phyloP scores from a whole-genome alignment of 1,140 invertebrate species.

The Macrosteles quadrilineatus region DNA sequence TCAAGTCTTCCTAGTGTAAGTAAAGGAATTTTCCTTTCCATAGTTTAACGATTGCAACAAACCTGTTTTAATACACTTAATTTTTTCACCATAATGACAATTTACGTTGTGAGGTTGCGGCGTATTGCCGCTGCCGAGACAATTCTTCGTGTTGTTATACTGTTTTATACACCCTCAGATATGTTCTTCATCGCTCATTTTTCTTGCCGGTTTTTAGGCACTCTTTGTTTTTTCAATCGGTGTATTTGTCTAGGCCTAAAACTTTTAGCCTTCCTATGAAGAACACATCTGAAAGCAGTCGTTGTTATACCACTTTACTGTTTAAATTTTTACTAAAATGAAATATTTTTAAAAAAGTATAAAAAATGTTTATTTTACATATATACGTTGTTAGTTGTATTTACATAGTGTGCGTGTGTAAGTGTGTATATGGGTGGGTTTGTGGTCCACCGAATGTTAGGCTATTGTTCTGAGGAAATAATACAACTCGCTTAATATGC shows the following conservation, averaged over 20 bases:
- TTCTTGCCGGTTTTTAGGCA: constrained; percentile 22
- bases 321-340: constrained; percentile 5
- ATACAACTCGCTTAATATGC: neutral
- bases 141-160: constrained; percentile 26
- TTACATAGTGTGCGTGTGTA: neutral
- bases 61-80: neutral
- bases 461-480: neutral
- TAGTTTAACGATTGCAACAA: neutral
- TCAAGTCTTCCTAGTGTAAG: constrained; percentile 30
- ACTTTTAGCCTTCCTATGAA: constrained; percentile 23
- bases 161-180: constrained; percentile 3
- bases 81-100: neutral
- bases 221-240: neutral
- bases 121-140: neutral
- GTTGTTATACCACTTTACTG: neutral
- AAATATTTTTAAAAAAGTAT: constrained; percentile 18
- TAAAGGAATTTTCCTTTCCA: constrained; percentile 3
- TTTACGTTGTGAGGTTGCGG: neutral
- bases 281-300: constrained; percentile 10
- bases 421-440: neutral
- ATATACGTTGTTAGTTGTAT: neutral
- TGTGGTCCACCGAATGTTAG: neutral
- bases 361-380: constrained; percentile 16
- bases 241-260: constrained; percentile 6
- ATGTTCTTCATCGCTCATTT: constrained; percentile 20